Evolutionary conservation across 2,797 vertebrate species (phyloP).

Genomic region (Centroberyx gerrardi): DNA sequence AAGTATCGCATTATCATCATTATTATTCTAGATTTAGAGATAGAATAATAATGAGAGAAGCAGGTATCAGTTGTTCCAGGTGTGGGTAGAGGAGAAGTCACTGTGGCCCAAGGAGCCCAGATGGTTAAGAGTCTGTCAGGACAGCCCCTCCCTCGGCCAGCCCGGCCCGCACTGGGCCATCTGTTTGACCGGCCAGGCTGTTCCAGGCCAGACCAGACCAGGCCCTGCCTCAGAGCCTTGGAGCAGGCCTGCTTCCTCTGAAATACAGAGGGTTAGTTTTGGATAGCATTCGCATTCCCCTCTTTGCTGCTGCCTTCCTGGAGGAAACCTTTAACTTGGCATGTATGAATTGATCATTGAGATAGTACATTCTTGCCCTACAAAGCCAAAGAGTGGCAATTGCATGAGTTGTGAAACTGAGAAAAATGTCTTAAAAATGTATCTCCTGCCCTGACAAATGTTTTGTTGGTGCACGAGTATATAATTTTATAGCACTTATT

Average conservation of each 20-base stretch:
- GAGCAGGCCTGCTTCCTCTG: slow-evolving; percentile 15
- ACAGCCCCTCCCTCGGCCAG: slow-evolving; percentile 35
- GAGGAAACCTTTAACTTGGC: slow-evolving; percentile 31
- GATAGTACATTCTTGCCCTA: slow-evolving; percentile 1
- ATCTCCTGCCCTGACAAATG: neutral
- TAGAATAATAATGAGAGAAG: neutral
- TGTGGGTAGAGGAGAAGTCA: slow-evolving; percentile 17
- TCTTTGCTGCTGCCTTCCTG: slow-evolving; percentile 25
- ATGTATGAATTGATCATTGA: neutral
- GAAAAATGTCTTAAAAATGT: too few relatives aligned
- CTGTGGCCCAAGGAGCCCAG: slow-evolving; percentile 55
- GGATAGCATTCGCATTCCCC: slow-evolving; percentile 43
- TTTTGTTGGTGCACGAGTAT: neutral
- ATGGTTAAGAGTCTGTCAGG: slow-evolving; percentile 68
- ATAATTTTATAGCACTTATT: neutral
- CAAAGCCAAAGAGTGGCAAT: neutral
- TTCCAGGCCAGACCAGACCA: slow-evolving; percentile 37
- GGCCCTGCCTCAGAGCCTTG: slow-evolving; percentile 37
- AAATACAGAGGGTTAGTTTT: slow-evolving; percentile 39
- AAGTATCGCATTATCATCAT: neutral
- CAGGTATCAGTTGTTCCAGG: slow-evolving; percentile 28
- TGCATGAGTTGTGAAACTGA: slow-evolving; percentile 2
- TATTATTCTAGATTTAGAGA: neutral
- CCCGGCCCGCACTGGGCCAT: slow-evolving; percentile 65
- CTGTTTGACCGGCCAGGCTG: slow-evolving; percentile 66